Percentiles rank a stretch among this genome's conserved stretches.
These are phyloP conservation scores for Engraulis encrasicolus DNA, from an alignment of 2,113 vertebrate genomes.

Conservation along the genomic window DNA sequence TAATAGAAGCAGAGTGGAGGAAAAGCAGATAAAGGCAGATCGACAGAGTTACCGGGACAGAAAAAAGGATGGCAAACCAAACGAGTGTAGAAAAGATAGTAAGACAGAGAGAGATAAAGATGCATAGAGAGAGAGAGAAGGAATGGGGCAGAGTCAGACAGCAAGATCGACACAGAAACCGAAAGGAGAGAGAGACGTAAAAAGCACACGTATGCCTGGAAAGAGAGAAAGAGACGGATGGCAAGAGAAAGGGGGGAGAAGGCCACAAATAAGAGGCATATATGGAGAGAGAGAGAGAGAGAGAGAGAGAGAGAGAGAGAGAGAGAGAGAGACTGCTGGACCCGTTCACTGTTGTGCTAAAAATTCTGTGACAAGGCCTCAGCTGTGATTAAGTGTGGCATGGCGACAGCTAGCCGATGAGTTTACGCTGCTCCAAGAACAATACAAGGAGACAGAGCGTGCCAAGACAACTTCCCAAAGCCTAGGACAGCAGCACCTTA, in stretches of 20 bases:
- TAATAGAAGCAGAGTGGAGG: background rate
- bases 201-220: too few species aligned
- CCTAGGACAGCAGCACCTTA: background rate
- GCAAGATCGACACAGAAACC: background rate
- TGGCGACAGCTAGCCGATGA: background rate
- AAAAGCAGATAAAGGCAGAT: background rate
- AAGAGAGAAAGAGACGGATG: background rate
- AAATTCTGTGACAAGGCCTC: background rate
- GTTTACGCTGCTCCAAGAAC: too few species aligned
- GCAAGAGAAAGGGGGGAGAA: background rate
- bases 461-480: background rate
- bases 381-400: background rate
- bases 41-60: background rate
- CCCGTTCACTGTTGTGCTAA: background rate
- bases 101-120: background rate
- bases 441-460: background rate
- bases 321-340: background rate
- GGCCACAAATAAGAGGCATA: too few species aligned
- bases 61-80: background rate
- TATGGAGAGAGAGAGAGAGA: background rate
- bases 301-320: background rate
- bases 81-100: background rate
- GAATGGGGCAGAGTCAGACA: background rate
- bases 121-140: background rate
- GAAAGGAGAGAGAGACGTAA: background rate